Evolutionary conservation across 2,113 vertebrate species (phyloP), one percentile per base, ranked within the genome.

Genomic region (Rousettus leschenaultii): DNA sequence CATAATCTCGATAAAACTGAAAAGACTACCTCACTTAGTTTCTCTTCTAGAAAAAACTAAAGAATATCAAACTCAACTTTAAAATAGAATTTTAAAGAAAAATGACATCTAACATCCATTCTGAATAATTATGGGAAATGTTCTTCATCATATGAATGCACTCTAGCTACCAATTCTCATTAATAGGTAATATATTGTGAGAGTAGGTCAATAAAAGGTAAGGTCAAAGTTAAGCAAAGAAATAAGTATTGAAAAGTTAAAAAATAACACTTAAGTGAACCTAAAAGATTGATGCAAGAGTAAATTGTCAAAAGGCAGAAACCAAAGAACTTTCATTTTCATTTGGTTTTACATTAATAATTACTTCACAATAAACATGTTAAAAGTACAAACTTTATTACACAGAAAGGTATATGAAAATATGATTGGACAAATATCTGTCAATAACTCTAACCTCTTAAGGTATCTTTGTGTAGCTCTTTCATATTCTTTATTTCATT

Each of bases 1-100:
- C 55, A 77, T 59, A 57, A 74, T 65, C 43, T 55, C 66, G 65
- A 73, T 51, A 73, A 71, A 86, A 91, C 9, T 45, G 40, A 79
- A 73, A 82, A 88, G 19, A 30, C 19, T 35, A 91, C 24, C 19
- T 94, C n/a, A 89, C 45, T 63, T 83, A 48, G 10, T 59, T 80
- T 87, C n/a, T 89, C n/a, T 59, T 86, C 19, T 63, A 15, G 18
- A 51, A 57, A 35, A 92, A 90, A 86, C 8, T 74, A 35, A 66
- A 94, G 53, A 68, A 63, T 93, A 91, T 84, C 28, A 28, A 84
- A 91, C 24, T 89, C 57, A 86, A 35, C 43, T 90, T 91, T 87
- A 61, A 92, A 87, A 89, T 59, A 82, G 9, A 45, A 79, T 77
- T 93, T 80, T 74, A 63, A 97, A 89, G 73, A 88, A 83, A 74